These are phyloP conservation scores for Zhengitettix transpicula DNA, from an alignment of 2,888 invertebrate species.

Conservation along the genomic window DNA sequence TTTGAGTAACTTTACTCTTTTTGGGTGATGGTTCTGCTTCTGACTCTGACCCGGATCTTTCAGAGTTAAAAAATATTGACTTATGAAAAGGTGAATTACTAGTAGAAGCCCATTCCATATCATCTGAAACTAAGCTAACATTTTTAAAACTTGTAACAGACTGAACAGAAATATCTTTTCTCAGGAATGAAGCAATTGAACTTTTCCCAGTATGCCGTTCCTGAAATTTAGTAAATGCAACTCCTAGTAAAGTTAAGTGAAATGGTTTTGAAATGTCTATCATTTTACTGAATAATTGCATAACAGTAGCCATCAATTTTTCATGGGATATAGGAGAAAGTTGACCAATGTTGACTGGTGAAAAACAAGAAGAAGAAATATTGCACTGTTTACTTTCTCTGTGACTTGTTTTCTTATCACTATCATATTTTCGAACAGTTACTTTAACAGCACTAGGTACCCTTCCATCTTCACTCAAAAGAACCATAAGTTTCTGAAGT, in stretches of 20 bases:
- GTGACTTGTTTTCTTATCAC: slow-evolving; percentile 45
- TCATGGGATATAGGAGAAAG: slow-evolving; percentile 30
- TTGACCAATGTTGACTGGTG: slow-evolving; percentile 28
- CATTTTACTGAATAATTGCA: slow-evolving; percentile 16
- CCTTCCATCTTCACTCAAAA: slow-evolving; percentile 62
- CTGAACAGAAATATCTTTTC: slow-evolving; percentile 63
- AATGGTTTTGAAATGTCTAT: slow-evolving; percentile 39
- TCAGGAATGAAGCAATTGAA: slow-evolving; percentile 56
- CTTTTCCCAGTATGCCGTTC: slow-evolving; percentile 50
- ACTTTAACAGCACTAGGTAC: slow-evolving; percentile 59
- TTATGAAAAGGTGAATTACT: background rate
- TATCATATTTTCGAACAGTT: slow-evolving; percentile 55
- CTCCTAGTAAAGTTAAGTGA: slow-evolving; percentile 62
- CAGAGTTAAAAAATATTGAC: slow-evolving; percentile 27
- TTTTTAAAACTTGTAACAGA: slow-evolving; percentile 29
- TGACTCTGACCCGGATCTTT: slow-evolving; percentile 36
- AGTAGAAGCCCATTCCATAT: slow-evolving; percentile 1
- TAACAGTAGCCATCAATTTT: slow-evolving; percentile 11
- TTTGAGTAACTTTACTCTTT: slow-evolving; percentile 32
- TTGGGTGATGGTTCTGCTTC: slow-evolving; percentile 64
- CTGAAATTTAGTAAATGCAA: slow-evolving; percentile 67
- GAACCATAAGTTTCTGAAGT: slow-evolving; percentile 47
- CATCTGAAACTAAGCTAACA: background rate
- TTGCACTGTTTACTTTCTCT: slow-evolving; percentile 62
- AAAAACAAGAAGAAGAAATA: slow-evolving; percentile 47